Evolutionary conservation across 2,113 vertebrate genomes (phyloP).

Genomic region (Serinus canaria): DNA sequence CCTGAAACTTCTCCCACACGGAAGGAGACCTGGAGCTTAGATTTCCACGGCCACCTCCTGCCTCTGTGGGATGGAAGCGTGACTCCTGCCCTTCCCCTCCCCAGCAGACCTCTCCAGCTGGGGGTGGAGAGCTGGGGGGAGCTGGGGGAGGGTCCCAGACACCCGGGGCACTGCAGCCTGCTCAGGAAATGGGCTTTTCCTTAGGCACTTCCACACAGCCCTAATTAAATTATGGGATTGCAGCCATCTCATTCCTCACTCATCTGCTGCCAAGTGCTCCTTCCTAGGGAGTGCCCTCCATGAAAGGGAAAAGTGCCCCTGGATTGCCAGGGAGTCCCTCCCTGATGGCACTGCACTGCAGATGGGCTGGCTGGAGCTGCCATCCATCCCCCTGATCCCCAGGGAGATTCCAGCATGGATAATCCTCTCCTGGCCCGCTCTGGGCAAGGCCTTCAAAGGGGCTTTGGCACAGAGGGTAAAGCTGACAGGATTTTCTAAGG

Average conservation of each 20-base stretch:
- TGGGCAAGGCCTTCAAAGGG: not conserved
- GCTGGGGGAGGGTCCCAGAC: not conserved
- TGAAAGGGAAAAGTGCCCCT: not conserved
- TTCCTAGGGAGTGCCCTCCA: slow-evolving; percentile 54
- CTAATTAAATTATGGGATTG: slow-evolving; percentile 62
- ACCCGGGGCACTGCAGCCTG: not conserved
- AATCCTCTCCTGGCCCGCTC: not conserved
- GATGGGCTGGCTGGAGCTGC: not conserved
- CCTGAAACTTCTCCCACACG: not conserved
- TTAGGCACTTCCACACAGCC: not conserved
- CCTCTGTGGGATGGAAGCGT: not conserved
- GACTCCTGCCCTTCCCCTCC: not conserved
- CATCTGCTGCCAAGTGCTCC: slow-evolving; percentile 24
- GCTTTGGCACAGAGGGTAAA: not conserved
- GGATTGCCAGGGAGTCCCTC: not conserved
- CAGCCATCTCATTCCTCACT: slow-evolving; percentile 51
- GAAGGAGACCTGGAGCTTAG: not conserved
- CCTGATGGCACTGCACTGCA: slow-evolving; percentile 15
- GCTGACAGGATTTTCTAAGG: not conserved
- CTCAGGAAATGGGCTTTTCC: not conserved
- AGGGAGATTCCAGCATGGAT: not conserved
- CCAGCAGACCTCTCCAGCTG: not conserved
- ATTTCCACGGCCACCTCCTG: not conserved
- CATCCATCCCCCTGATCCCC: not conserved
- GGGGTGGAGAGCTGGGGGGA: not conserved